These are phyloP conservation scores for Stenodema calcarata DNA, from an alignment of 2,888 invertebrate species.

Conservation along the genomic window DNA sequence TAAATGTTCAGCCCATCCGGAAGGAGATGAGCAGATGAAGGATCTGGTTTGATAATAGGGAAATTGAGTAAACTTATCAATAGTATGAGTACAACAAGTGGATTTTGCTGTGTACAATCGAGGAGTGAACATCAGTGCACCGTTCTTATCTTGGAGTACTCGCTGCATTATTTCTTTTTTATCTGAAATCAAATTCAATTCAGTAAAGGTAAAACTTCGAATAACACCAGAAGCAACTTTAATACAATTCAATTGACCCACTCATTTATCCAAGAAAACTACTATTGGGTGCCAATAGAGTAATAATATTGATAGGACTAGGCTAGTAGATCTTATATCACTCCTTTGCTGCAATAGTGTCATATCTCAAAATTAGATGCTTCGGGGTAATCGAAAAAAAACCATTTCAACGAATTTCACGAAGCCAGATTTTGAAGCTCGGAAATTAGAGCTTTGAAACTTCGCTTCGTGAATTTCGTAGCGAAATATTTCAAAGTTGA, in stretches of 20 bases:
- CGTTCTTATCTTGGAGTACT: constrained; percentile 63
- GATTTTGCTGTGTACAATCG: constrained; percentile 89
- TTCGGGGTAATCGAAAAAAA: too few relatives aligned
- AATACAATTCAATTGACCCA: neutral
- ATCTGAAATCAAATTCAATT: constrained; percentile 60
- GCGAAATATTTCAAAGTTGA: too few relatives aligned
- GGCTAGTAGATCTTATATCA: too few relatives aligned
- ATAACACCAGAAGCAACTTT: neutral
- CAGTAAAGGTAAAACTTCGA: neutral
- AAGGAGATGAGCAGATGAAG: constrained; percentile 73
- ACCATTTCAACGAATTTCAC: too few relatives aligned
- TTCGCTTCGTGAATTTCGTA: too few relatives aligned
- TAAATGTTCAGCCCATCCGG: constrained; percentile 69
- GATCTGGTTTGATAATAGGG: constrained; percentile 77
- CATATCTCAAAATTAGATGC: too few relatives aligned
- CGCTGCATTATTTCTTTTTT: constrained; percentile 68
- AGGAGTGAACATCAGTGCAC: constrained; percentile 78
- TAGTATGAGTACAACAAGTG: constrained; percentile 81
- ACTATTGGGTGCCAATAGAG: too few relatives aligned
- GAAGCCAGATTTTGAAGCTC: too few relatives aligned
- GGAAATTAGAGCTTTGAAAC: too few relatives aligned
- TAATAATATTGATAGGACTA: too few relatives aligned
- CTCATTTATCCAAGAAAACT: too few relatives aligned
- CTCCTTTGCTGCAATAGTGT: too few relatives aligned
- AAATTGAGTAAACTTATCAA: constrained; percentile 79